Conservation (phyloP, 1,140 invertebrate genomes). For the Helicorthomorpha holstii region DNA sequence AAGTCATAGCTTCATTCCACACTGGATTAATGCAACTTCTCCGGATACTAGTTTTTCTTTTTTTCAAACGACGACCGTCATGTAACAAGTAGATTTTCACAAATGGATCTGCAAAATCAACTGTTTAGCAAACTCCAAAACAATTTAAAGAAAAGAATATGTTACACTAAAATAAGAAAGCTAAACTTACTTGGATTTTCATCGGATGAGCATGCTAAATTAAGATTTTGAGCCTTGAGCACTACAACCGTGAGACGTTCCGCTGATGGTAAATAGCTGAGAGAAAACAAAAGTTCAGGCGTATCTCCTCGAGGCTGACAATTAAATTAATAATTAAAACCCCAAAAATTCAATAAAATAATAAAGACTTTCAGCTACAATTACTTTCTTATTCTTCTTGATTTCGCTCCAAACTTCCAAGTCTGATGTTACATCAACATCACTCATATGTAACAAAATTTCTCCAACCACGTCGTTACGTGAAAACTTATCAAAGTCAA, state of each 20-base stretch:
- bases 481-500: constrained; percentile 51
- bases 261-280: constrained; percentile 70
- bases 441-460: constrained; percentile 46
- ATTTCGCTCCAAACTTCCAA: constrained; percentile 64
- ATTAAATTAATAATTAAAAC: not conserved
- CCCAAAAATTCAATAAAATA: not conserved
- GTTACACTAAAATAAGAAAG: too few species aligned
- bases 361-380: not conserved
- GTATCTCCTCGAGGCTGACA: constrained; percentile 48
- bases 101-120: constrained; percentile 64
- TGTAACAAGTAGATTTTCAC: constrained; percentile 79
- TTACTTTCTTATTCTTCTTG: constrained; percentile 43
- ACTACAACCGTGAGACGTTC: constrained; percentile 66
- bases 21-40: constrained; percentile 74
- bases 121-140: too few species aligned
- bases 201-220: constrained; percentile 26
- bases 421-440: constrained; percentile 46
- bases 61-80: constrained; percentile 71
- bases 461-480: constrained; percentile 62
- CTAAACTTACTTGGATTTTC: constrained; percentile 1
- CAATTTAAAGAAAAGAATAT: too few species aligned
- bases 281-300: constrained; percentile 59
- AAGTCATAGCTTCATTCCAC: constrained; percentile 86
- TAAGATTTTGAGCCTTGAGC: constrained; percentile 64
- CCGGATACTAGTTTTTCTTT: constrained; percentile 78